Percentiles rank a stretch among this genome's conserved stretches.
These are phyloP conservation scores for Schizaphis graminum DNA, from an alignment of 2,888 invertebrate species.

Conservation along the genomic window DNA sequence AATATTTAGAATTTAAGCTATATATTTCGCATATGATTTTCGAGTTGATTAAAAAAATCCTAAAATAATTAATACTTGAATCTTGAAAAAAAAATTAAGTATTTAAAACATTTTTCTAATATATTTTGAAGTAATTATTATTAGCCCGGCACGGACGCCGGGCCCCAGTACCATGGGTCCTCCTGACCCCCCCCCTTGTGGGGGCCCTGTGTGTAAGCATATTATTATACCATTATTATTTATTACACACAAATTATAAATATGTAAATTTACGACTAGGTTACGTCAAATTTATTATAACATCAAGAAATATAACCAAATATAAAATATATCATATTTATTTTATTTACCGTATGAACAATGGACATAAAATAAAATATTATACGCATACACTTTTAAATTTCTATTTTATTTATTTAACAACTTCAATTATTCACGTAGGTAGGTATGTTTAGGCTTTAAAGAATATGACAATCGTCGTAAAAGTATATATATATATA, in stretches of 20 bases:
- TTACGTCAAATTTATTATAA: background rate
- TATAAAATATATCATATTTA: background rate
- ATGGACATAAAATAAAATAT: background rate
- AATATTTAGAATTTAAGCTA: too few relatives aligned
- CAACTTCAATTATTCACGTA: background rate
- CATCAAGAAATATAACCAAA: background rate
- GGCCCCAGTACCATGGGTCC: too few relatives aligned
- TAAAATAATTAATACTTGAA: too few relatives aligned
- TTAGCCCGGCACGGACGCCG: too few relatives aligned
- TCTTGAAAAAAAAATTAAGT: too few relatives aligned
- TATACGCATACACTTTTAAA: background rate
- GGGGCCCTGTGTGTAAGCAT: too few relatives aligned
- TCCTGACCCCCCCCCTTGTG: too few relatives aligned
- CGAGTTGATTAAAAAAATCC: too few relatives aligned
- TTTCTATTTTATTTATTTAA: background rate
- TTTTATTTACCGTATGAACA: background rate
- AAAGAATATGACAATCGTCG: background rate
- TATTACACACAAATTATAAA: background rate
- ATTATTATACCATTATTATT: background rate
- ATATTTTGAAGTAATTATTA: too few relatives aligned
- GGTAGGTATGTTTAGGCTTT: background rate
- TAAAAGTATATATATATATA: background rate
- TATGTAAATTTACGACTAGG: background rate
- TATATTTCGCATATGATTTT: too few relatives aligned
- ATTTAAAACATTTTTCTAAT: too few relatives aligned